phyloP scores from a whole-genome alignment of 1,140 invertebrate genomes.

The Calliphora vicina region DNA sequence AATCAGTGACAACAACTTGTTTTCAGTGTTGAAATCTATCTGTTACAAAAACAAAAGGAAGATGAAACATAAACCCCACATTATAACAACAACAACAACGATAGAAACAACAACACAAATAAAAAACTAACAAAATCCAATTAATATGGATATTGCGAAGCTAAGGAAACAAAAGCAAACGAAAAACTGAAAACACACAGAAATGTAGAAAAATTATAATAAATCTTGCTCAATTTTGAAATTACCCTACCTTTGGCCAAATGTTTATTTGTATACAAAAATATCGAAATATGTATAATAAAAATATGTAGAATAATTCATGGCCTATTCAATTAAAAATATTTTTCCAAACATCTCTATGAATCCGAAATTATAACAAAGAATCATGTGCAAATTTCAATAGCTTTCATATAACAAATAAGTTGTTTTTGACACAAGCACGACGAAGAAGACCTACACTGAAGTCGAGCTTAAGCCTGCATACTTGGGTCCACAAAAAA shows the following conservation, averaged over 20 bases:
- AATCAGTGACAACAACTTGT: neutral
- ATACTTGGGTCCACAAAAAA: too few species aligned
- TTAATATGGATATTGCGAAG: conserved; percentile 13
- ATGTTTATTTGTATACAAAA: too few species aligned
- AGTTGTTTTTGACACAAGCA: too few species aligned
- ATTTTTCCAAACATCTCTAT: too few species aligned
- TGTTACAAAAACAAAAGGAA: conserved; percentile 9
- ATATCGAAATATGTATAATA: too few species aligned
- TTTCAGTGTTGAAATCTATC: neutral
- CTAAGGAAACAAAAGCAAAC: neutral
- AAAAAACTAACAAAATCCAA: neutral
- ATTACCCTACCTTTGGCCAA: neutral
- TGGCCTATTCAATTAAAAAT: too few species aligned
- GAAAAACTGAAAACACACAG: neutral
- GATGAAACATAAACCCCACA: conserved; percentile 9
- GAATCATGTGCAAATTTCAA: too few species aligned
- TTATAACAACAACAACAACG: neutral
- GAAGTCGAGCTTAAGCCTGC: too few species aligned
- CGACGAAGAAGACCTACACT: too few species aligned
- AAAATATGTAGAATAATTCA: too few species aligned
- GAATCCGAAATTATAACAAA: too few species aligned
- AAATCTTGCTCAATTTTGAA: neutral
- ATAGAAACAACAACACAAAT: neutral
- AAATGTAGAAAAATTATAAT: neutral
- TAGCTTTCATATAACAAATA: too few species aligned